Evolutionary conservation across 2,113 vertebrate species (phyloP).

Genomic region (Uria lomvia): DNA sequence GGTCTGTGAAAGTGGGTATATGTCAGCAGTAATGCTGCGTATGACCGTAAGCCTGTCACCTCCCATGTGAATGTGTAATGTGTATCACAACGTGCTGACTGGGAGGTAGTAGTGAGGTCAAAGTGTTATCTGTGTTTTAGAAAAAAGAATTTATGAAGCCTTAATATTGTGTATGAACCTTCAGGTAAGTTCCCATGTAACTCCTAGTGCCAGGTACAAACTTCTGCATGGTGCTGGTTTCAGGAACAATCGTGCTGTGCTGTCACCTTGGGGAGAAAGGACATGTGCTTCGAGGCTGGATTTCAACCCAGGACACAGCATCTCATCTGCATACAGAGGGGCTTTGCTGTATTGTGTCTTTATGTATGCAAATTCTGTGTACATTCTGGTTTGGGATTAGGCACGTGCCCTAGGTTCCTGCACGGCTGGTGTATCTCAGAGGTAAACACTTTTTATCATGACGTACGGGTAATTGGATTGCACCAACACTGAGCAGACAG

Average conservation of each 20-base stretch:
- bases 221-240: not conserved
- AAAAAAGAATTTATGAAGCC: not conserved
- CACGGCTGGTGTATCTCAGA: not conserved
- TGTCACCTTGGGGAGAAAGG: not conserved
- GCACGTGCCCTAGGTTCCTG: not conserved
- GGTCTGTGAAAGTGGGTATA: not conserved
- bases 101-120: not conserved
- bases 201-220: not conserved
- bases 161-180: not conserved
- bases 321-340: not conserved
- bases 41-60: not conserved
- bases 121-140: not conserved
- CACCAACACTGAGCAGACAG: not conserved
- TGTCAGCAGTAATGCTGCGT: accelerated
- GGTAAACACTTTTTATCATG: not conserved
- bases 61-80: not conserved
- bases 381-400: not conserved
- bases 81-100: too few relatives aligned
- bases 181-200: not conserved
- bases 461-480: not conserved
- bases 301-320: not conserved
- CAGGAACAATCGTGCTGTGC: not conserved
- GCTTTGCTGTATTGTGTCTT: not conserved
- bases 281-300: not conserved
- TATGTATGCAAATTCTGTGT: accelerated